Percentiles rank a stretch among this genome's conserved stretches.
phyloP scores from a whole-genome alignment of 2,888 invertebrate genomes.

The Argyra leucocephala region DNA sequence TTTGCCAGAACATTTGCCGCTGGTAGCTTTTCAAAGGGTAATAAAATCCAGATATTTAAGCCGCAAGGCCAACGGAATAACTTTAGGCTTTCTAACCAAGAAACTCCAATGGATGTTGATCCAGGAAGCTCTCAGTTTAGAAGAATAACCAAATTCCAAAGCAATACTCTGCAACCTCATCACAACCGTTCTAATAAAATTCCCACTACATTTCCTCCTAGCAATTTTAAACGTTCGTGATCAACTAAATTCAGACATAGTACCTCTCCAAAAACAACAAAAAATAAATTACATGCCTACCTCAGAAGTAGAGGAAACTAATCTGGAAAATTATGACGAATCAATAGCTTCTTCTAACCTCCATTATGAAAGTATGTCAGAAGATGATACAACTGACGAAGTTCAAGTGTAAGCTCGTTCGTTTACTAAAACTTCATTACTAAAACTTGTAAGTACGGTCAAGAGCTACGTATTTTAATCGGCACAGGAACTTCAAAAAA shows the following conservation, averaged over 20 bases:
- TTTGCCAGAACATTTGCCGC: slow-evolving; percentile 12
- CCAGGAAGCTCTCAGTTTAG: background rate
- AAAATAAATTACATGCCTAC: background rate
- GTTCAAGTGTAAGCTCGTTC: background rate
- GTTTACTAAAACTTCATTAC: too few relatives aligned
- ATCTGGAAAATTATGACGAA: background rate
- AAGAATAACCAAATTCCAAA: background rate
- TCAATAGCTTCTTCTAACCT: too few relatives aligned
- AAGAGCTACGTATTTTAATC: too few relatives aligned
- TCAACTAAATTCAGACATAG: background rate
- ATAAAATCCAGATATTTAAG: background rate
- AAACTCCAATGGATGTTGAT: background rate
- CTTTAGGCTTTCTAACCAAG: background rate
- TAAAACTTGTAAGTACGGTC: too few relatives aligned
- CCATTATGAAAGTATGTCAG: background rate
- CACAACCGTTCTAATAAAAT: background rate
- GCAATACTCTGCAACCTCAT: background rate
- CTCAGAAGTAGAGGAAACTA: background rate
- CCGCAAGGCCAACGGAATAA: too few relatives aligned
- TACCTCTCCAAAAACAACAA: background rate
- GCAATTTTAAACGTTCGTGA: background rate
- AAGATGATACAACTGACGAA: background rate
- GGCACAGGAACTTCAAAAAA: too few relatives aligned
- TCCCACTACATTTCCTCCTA: background rate
- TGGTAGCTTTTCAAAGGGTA: background rate